Evolutionary conservation across 1,140 invertebrate genomes (phyloP).

Genomic region (Drosophila serrata): DNA sequence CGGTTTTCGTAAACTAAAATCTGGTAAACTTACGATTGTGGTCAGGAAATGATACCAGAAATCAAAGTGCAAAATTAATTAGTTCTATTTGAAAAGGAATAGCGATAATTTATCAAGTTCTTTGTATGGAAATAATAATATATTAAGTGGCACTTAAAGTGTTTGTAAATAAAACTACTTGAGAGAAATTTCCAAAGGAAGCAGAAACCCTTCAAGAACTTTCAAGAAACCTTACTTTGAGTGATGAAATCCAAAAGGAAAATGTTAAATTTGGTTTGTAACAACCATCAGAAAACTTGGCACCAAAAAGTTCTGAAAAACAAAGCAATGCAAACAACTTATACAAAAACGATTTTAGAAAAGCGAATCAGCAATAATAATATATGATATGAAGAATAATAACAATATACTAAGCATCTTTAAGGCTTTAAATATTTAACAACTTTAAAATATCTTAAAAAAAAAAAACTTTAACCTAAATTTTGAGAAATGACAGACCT

Average conservation of each 20-base stretch:
- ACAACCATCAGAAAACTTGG: neutral
- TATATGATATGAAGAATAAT: neutral
- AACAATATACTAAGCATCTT: neutral
- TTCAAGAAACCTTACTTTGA: neutral
- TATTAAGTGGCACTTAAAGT: neutral
- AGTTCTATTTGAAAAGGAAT: slow-evolving; percentile 4
- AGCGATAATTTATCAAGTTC: neutral
- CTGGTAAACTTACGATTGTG: neutral
- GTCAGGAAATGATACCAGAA: neutral
- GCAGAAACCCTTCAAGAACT: neutral
- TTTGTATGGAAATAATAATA: neutral
- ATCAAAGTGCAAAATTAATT: neutral
- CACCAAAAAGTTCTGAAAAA: neutral
- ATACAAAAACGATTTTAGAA: neutral
- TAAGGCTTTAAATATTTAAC: neutral
- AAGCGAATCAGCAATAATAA: neutral
- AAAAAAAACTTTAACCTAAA: neutral
- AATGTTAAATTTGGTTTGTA: neutral
- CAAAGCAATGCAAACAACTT: neutral
- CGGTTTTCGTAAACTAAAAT: neutral
- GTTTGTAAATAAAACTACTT: neutral
- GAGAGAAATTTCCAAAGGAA: neutral
- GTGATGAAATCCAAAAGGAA: neutral
- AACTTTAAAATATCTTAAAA: neutral
- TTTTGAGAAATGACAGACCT: too few species aligned